Conservation (phyloP, 2,888 invertebrate genomes). For the Bembecia ichneumoniformis region DNA sequence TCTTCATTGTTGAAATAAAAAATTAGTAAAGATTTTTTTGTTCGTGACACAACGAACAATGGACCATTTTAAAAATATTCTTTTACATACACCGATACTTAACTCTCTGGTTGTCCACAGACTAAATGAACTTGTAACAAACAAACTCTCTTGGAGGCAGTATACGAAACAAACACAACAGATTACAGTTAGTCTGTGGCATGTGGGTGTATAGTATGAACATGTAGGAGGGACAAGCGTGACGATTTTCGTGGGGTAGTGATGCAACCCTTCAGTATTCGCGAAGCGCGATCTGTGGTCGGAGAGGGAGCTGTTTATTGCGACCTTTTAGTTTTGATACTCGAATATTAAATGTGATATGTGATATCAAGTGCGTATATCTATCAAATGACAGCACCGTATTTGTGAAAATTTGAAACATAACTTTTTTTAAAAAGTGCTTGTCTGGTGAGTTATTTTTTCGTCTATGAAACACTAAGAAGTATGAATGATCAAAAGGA, state of each 20-base stretch:
- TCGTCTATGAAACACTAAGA: too few relatives aligned
- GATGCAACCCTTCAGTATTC: conserved; percentile 62
- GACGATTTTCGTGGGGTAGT: conserved; percentile 47
- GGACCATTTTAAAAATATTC: conserved; percentile 23
- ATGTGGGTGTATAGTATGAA: conserved; percentile 8
- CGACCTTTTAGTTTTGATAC: conserved; percentile 22
- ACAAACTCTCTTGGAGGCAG: too few relatives aligned
- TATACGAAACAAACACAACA: too few relatives aligned
- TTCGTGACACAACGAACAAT: conserved; percentile 33
- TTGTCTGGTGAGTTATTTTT: too few relatives aligned
- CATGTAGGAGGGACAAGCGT: conserved; percentile 36
- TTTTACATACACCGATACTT: conserved; percentile 5
- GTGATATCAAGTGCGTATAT: too few relatives aligned
- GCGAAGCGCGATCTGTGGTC: conserved; percentile 49
- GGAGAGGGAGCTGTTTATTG: conserved; percentile 34
- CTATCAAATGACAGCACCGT: too few relatives aligned
- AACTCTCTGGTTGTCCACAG: neutral
- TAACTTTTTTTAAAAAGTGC: too few relatives aligned
- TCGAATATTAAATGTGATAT: conserved; percentile 8
- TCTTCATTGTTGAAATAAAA: conserved; percentile 51
- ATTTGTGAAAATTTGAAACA: too few relatives aligned
- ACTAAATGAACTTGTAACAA: neutral
- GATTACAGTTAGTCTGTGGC: conserved; percentile 14
- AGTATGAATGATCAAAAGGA: too few relatives aligned
- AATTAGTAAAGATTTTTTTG: conserved; percentile 37